Conservation (phyloP, 1,140 invertebrate species). For the Drosophila chauvacae region DNA sequence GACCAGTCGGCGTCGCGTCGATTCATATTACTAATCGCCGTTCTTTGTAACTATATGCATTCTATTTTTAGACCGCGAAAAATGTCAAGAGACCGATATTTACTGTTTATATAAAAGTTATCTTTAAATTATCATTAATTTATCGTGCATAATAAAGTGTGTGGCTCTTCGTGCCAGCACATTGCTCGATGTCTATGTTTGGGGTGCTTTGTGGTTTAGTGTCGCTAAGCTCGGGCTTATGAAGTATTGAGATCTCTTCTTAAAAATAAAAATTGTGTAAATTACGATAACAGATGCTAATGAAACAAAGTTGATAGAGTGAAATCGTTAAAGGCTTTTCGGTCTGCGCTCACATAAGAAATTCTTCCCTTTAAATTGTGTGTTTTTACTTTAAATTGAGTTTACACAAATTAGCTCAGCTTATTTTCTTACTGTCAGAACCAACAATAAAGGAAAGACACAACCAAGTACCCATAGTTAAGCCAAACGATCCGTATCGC, state of each 20-base stretch:
- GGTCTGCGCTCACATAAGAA: neutral
- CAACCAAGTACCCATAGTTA: neutral
- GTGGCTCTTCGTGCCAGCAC: conserved; percentile 32
- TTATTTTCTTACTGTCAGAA: conserved; percentile 6
- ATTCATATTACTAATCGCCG: conserved; percentile 33
- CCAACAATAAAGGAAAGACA: neutral
- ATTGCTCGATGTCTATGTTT: conserved; percentile 33
- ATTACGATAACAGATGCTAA: conserved; percentile 30
- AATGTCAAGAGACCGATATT: conserved; percentile 52
- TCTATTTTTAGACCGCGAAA: conserved; percentile 49
- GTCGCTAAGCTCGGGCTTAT: conserved; percentile 35
- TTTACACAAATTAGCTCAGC: neutral
- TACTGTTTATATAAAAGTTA: conserved; percentile 75
- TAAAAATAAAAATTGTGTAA: conserved; percentile 46
- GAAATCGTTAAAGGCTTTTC: neutral
- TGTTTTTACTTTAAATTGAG: conserved; percentile 6
- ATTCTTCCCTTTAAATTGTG: neutral
- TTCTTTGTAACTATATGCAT: conserved; percentile 38
- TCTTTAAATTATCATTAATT: conserved; percentile 81
- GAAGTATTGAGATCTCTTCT: conserved; percentile 7
- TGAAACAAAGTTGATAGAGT: conserved; percentile 1
- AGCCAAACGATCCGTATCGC: conserved; percentile 17
- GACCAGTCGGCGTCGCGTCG: conserved; percentile 2
- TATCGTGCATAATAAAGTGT: conserved; percentile 69
- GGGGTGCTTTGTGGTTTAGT: conserved; percentile 22